These are phyloP conservation scores for Etia nguti DNA, from an alignment of 2,113 vertebrate genomes.

Conservation along the genomic window DNA sequence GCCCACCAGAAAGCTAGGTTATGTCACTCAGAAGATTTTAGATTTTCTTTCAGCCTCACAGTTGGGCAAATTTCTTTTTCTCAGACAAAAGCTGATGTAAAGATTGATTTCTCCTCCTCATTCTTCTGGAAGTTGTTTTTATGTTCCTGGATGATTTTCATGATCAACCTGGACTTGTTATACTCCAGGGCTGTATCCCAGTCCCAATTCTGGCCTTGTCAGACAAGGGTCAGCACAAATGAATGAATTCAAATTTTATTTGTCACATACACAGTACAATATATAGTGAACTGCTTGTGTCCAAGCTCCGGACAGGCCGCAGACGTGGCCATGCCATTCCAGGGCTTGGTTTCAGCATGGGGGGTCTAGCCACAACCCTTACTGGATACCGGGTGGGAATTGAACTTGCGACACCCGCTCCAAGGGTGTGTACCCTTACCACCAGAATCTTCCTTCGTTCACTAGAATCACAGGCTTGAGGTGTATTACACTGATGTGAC, in stretches of 20 bases:
- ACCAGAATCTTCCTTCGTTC: no score
- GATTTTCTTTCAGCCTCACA: neutral
- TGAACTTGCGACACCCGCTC: no score
- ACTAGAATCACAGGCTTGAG: no score
- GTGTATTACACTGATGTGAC: no score
- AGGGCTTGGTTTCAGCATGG: no score
- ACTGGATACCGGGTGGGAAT: no score
- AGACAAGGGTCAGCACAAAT: neutral
- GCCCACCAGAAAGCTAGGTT: neutral
- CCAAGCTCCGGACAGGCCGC: no score
- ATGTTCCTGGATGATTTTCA: neutral
- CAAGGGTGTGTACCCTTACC: no score
- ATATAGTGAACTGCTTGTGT: no score
- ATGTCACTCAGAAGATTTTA: neutral
- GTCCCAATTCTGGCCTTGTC: neutral
- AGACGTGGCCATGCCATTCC: no score
- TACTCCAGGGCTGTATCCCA: neutral
- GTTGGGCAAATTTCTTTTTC: neutral
- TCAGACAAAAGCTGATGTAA: neutral
- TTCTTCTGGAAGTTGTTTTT: neutral
- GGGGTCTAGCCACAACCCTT: no score
- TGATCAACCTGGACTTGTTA: neutral
- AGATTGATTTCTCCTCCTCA: neutral
- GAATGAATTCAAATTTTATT: accelerated
- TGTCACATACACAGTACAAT: no score